Evolutionary conservation across 2,888 invertebrate species (phyloP), one percentile per base, ranked within the genome.

Genomic region (Heliothis peltigera): DNA sequence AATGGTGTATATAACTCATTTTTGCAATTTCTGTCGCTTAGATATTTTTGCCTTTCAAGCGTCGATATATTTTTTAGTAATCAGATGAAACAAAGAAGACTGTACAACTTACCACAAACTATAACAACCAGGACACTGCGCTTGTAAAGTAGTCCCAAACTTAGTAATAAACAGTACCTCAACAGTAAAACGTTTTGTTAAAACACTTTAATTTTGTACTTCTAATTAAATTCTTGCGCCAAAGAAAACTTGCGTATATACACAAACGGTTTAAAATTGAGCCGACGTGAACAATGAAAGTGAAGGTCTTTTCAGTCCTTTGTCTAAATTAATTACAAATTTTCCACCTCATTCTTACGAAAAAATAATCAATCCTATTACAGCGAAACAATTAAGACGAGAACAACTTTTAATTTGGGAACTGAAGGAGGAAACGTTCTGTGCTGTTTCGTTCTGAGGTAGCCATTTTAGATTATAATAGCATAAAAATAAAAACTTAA

Each of bases 241-340:
- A 15, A 55, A 21, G 71, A 44, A 35, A 49, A 51, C 46, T 54
- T 61, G 35, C 52, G 21, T 42, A 39, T 46, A 39, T 46, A 55
- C 25, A 72, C 59, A 60, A 74, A 63, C 63, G 46, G 12, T 46
- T 68, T 44, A 68, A 72, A 57, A 65, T 68, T 35, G 47, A 70
- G 53, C 42, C 42, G 58, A 57, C 66, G 46, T 64, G 63, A 56
- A 75, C 71, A 77, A 75, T 75, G 59, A 58, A 70, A 70, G 58
- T 28, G 76, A 78, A 79, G 79, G 79, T 69, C 65, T 74, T 64
- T 55, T 21, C 42, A 48, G 10, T 43, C 65, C 65, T 72, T 79
- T 79, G 79, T 79, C 58, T 57, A 35, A 49, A 66, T 73, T 73
- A 79, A 79, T 79, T 76, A 68, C 68, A 64, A 78, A 71, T 74